A percentile compares a stretch with the other conserved stretches of the same genome.
phyloP scores from a whole-genome alignment of 2,888 invertebrate genomes.

The Hoplodrina blanda region DNA sequence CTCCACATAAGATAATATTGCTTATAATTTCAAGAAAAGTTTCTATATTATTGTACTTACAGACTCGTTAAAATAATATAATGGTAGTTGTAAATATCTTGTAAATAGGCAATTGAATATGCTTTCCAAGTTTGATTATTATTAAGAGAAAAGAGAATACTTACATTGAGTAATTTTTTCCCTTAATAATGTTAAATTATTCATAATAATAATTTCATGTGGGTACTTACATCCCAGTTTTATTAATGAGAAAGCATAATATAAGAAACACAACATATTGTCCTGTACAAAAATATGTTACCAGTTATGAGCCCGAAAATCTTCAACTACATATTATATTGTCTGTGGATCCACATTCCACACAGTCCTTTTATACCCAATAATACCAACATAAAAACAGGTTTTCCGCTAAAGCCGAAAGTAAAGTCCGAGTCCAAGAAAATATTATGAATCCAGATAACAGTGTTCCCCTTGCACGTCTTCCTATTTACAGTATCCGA shows the following conservation, averaged over 20 bases:
- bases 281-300: constrained; percentile 38
- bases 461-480: constrained; percentile 83
- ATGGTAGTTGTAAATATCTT: constrained; percentile 2
- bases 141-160: constrained; percentile 8
- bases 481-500: constrained; percentile 86
- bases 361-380: constrained; percentile 68
- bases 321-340: constrained; percentile 62
- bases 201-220: constrained; percentile 16
- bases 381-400: constrained; percentile 77
- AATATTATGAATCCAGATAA: constrained; percentile 85
- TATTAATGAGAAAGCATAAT: no score
- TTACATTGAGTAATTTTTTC: constrained; percentile 5
- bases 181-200: constrained; percentile 7
- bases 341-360: constrained; percentile 68
- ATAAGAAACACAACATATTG: constrained; percentile 32
- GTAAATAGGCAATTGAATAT: not conserved
- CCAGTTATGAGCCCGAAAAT: constrained; percentile 51
- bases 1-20: constrained; percentile 9
- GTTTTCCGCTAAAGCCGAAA: constrained; percentile 78
- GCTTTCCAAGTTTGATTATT: constrained; percentile 21
- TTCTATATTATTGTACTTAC: not conserved
- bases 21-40: constrained; percentile 13
- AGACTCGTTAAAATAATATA: not conserved
- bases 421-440: constrained; percentile 77
- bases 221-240: not conserved